Conservation (phyloP, 2,797 vertebrate genomes). For the Alosa sapidissima region DNA sequence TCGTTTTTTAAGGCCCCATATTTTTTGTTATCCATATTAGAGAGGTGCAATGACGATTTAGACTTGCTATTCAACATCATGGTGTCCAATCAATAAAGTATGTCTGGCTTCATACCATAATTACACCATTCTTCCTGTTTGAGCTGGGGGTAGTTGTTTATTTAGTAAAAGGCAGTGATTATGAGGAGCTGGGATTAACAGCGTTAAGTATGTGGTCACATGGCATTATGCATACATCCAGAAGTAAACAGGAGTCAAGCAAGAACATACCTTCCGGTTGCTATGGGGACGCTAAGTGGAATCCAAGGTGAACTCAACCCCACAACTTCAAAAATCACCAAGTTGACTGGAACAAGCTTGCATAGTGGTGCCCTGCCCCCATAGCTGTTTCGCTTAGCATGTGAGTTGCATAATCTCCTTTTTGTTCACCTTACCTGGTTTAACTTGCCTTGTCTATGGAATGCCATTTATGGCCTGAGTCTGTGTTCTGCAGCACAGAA, state of each 20-base stretch:
- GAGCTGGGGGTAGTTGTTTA: neutral
- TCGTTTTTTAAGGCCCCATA: neutral
- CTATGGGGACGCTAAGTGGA: neutral
- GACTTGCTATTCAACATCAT: neutral
- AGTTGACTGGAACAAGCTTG: neutral
- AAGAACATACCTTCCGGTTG: neutral
- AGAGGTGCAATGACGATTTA: no score
- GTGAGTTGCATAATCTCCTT: conserved; percentile 37
- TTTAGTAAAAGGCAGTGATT: neutral
- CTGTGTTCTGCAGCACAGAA: neutral
- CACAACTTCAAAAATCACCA: neutral
- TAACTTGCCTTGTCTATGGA: conserved; percentile 36
- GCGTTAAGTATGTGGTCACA: neutral
- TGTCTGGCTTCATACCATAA: neutral
- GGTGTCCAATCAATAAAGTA: neutral
- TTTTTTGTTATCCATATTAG: neutral
- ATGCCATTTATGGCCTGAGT: conserved; percentile 38
- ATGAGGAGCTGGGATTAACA: neutral
- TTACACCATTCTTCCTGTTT: neutral
- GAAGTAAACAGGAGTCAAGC: neutral
- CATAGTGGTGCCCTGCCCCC: neutral
- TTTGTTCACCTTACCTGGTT: conserved; percentile 33
- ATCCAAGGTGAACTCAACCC: neutral
- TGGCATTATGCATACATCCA: neutral
- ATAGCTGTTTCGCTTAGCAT: conserved; percentile 1